Base-by-base conservation (phyloP, 30 jellyfish, hydroid and myxozoan genomes). In the Aurelia aurita region DNA sequence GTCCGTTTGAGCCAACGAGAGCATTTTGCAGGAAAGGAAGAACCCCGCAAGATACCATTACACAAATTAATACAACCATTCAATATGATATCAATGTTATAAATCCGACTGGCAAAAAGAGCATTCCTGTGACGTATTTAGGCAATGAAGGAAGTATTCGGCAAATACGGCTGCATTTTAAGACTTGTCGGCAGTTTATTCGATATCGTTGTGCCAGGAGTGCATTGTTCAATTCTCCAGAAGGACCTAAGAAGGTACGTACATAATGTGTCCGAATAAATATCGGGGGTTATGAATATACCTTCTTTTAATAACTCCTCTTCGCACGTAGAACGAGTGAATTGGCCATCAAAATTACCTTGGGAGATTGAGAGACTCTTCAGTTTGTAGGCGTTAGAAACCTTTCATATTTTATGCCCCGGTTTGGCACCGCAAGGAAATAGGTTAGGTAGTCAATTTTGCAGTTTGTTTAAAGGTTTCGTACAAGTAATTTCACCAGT, bases 21-120 rank as follows among this genome's bases (percentile, higher is more conserved):
- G 97, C 97, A 31, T 87, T 94, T 35, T 94, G 99, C 71, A 97
- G 96, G n/a, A 87, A 65, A 22, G 99, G 99, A 23, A 78, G 87
- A 54, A 80, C 97, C 21, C 97, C 93, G 0, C 91, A 89, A 54
- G 96, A 85, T 14, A 88, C 99, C n/a, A 79, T 82, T 18, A 94
- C 99, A 9, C 99, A 94, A 51, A 84, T 94, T 23, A 94, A 94
- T 69, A 94, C 90, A 49, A 94, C 99, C 49, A 74, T 84, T 66
- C 87, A 72, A 23, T 45, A 72, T 45, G 99, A 88, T 69, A 75
- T 67, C 19, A 34, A 65, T 55, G 97, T 85, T 10, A 64, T 82
- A 11, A 94, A 96, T 59, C 87, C 91, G 28, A 82, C 96, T 51
- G 97, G 97, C 0, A 72, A 20, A 16, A 86, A 88, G 65, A 67